A percentile compares a stretch with the other conserved stretches of the same genome.
Conservation (phyloP, 2,113 vertebrate genomes). For the Phylloscopus whistleri region DNA sequence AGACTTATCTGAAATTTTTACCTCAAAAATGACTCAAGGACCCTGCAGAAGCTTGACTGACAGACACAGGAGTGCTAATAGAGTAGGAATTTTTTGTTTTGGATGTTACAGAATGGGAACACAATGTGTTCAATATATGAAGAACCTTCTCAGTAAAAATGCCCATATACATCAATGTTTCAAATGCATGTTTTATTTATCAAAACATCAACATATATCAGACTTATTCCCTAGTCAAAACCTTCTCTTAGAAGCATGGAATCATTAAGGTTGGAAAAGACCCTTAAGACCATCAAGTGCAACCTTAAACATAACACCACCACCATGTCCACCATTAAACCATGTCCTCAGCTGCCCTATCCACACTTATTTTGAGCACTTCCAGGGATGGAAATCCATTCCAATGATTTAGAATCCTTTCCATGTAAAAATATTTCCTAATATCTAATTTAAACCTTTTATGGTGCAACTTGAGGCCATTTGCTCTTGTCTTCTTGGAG, state of each 20-base stretch:
- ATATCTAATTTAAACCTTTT: not conserved
- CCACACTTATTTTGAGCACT: not conserved
- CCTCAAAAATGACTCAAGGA: not conserved
- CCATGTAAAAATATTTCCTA: not conserved
- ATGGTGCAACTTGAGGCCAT: not conserved
- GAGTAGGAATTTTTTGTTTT: not conserved
- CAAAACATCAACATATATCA: not conserved
- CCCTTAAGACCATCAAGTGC: no score
- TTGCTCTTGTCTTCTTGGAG: not conserved
- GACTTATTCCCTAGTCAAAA: not conserved
- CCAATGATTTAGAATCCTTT: not conserved
- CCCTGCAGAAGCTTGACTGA: not conserved
- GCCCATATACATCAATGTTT: not conserved
- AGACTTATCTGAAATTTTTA: not conserved
- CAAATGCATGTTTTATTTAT: not conserved
- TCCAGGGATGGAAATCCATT: not conserved
- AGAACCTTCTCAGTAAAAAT: not conserved
- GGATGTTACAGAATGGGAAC: not conserved
- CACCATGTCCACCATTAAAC: not conserved
- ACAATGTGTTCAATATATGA: not conserved
- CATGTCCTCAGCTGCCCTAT: not conserved
- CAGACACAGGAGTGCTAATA: not conserved
- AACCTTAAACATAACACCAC: no score
- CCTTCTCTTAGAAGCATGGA: not conserved
- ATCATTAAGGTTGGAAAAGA: rapidly evolving